Evolutionary conservation across 1,140 invertebrate genomes (phyloP).

Genomic region (Apis mellifera): DNA sequence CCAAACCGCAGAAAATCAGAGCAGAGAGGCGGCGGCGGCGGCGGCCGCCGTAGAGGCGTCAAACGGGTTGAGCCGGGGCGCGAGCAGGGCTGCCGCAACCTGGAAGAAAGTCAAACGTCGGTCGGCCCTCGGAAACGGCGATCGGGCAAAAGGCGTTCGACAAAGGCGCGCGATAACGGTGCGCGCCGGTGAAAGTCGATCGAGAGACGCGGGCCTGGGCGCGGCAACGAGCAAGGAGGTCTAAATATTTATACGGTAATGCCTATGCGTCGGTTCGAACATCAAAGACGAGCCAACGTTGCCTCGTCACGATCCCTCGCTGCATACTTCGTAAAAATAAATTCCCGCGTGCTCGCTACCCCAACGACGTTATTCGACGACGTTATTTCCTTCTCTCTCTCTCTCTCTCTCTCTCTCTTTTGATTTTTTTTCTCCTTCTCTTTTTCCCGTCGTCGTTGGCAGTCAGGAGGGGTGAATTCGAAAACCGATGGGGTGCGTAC

Average conservation of each 20-base stretch:
- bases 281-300: conserved; percentile 72
- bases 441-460: background rate
- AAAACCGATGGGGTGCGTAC: conserved; percentile 48
- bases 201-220: conserved; percentile 57
- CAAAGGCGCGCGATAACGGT: conserved; percentile 64
- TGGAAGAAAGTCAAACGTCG: conserved; percentile 11
- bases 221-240: conserved; percentile 60
- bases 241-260: conserved; percentile 80
- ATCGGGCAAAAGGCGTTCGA: conserved; percentile 54
- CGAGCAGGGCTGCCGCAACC: background rate
- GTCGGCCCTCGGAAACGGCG: background rate
- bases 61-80: background rate
- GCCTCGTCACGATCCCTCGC: conserved; percentile 58
- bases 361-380: conserved; percentile 38
- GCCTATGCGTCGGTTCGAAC: conserved; percentile 74
- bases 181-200: conserved; percentile 57
- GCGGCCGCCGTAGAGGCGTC: background rate
- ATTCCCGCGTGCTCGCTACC: conserved; percentile 63
- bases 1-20: background rate
- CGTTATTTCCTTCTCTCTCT: background rate
- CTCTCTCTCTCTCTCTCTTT: conserved; percentile 9
- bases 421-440: conserved; percentile 1
- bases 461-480: conserved; percentile 44
- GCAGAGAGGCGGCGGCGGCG: too few species aligned
- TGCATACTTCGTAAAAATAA: conserved; percentile 78